These are phyloP conservation scores for Cebus imitator DNA, from an alignment of 2,113 vertebrate genomes.

Conservation along the genomic window DNA sequence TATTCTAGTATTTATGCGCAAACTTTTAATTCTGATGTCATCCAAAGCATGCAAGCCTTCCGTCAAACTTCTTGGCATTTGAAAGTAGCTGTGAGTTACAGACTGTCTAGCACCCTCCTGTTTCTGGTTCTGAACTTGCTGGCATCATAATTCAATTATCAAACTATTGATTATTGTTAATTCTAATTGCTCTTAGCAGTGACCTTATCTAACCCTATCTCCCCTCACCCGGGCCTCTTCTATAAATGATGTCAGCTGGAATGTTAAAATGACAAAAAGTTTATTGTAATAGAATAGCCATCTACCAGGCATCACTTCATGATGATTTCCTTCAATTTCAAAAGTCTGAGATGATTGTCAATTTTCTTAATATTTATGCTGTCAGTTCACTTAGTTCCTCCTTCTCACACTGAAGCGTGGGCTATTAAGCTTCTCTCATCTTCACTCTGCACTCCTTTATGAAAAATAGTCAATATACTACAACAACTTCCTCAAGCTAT, in stretches of 20 bases:
- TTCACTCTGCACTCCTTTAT: not conserved
- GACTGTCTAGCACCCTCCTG: not conserved
- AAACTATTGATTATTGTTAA: not conserved
- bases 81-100: not conserved
- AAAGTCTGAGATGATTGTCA: not conserved
- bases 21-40: not conserved
- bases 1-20: not conserved
- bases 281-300: not conserved
- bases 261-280: constrained; percentile 1
- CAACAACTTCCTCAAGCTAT: not conserved
- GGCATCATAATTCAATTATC: not conserved
- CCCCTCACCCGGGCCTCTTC: not conserved
- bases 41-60: not conserved
- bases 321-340: not conserved
- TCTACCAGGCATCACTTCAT: not conserved
- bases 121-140: not conserved
- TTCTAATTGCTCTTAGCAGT: not conserved
- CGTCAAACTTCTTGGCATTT: not conserved
- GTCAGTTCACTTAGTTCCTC: not conserved
- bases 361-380: constrained; percentile 20
- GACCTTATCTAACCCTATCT: not conserved
- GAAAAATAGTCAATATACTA: not conserved
- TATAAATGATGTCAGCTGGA: not conserved
- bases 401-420: not conserved
- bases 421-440: not conserved